Evolutionary conservation across 2,797 vertebrate species (phyloP).

Genomic region (Alosa sapidissima): DNA sequence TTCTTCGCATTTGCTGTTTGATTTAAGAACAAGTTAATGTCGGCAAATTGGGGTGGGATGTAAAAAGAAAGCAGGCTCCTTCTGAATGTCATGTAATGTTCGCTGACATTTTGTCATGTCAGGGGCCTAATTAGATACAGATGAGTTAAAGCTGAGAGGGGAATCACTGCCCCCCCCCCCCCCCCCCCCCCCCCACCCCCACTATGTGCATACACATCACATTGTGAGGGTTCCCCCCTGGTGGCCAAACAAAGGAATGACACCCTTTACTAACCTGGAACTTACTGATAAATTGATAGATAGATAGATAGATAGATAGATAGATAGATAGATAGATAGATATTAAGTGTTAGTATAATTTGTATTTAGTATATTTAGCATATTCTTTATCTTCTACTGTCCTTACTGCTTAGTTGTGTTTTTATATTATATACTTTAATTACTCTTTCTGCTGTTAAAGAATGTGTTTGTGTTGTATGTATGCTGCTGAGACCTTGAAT

Average conservation of each 20-base stretch:
- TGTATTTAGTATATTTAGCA: too few relatives aligned
- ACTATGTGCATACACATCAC: background rate
- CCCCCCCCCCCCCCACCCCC: background rate
- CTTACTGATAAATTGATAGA: background rate
- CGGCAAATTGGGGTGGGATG: background rate
- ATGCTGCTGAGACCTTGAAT: too few relatives aligned
- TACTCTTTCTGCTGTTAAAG: too few relatives aligned
- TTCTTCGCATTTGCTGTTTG: background rate
- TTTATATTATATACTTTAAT: too few relatives aligned
- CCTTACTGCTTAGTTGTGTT: too few relatives aligned
- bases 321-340: too few relatives aligned
- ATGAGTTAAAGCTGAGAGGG: constrained; percentile 14
- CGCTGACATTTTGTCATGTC: constrained; percentile 23
- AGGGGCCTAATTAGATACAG: constrained; percentile 3
- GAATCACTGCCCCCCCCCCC: background rate
- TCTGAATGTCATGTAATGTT: constrained; percentile 14
- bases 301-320: too few relatives aligned
- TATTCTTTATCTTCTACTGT: too few relatives aligned
- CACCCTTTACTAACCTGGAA: background rate
- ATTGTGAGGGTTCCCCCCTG: constrained; percentile 42
- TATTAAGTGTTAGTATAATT: too few relatives aligned
- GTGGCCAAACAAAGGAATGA: constrained; percentile 26
- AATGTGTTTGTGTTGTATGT: too few relatives aligned
- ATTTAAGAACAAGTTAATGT: background rate
- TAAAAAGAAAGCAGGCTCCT: background rate